phyloP scores from a whole-genome alignment of 2,797 vertebrate species.

The Zenarchopterus dispar region DNA sequence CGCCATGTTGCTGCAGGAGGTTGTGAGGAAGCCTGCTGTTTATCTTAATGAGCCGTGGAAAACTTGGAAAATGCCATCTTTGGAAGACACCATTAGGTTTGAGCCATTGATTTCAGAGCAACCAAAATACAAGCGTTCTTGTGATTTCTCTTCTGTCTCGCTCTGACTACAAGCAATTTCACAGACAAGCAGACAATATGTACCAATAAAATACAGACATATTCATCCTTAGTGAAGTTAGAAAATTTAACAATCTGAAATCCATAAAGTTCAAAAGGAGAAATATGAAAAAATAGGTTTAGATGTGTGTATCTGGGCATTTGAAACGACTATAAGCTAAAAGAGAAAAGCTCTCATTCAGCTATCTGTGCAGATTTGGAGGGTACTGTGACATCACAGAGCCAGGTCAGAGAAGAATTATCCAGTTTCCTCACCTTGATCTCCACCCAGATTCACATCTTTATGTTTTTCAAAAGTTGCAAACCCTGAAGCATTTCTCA shows the following conservation, averaged over 20 bases:
- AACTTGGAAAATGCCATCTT: conserved; percentile 36
- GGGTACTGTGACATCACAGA: no score
- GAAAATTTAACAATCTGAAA: neutral
- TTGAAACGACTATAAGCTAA: no score
- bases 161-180: neutral
- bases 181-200: conserved; percentile 1
- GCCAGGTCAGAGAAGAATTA: no score
- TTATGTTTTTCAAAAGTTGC: no score
- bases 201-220: neutral
- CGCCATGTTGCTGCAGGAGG: conserved; percentile 18
- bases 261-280: no score
- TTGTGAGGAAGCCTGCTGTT: conserved; percentile 42
- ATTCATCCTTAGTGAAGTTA: neutral
- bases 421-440: no score
- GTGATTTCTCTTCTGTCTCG: conserved; percentile 12
- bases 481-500: neutral
- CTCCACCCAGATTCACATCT: no score
- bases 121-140: conserved; percentile 21
- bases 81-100: conserved; percentile 26
- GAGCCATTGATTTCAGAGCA: conserved; percentile 31
- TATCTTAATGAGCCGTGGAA: conserved; percentile 39
- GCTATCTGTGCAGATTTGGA: no score
- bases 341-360: no score
- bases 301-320: no score
- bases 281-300: no score